Evolutionary conservation across 1,140 invertebrate species (phyloP).

Genomic region (Rhagoletis pomonella): DNA sequence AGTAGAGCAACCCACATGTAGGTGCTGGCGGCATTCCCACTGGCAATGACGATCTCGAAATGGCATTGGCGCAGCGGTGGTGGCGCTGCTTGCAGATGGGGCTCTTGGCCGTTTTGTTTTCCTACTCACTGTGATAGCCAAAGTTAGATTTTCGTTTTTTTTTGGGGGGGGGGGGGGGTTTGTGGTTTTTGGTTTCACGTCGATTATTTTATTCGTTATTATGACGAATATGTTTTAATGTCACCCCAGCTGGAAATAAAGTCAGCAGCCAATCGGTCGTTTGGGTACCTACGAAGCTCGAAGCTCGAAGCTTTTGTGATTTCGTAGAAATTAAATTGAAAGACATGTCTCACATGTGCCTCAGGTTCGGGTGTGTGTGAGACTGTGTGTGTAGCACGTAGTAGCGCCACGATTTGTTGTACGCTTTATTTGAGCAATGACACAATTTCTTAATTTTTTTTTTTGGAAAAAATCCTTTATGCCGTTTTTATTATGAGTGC

Average conservation of each 20-base stretch:
- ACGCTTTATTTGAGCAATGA: constrained; percentile 47
- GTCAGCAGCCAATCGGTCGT: neutral
- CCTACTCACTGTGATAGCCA: neutral
- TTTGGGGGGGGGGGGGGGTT: no score
- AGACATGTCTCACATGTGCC: constrained; percentile 11
- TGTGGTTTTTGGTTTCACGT: neutral
- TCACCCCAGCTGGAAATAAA: constrained; percentile 47
- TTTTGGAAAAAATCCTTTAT: constrained; percentile 29
- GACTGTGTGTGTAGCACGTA: neutral
- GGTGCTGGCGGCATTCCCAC: constrained; percentile 25
- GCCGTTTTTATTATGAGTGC: constrained; percentile 18
- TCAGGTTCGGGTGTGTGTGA: neutral
- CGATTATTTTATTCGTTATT: neutral
- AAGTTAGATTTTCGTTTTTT: neutral
- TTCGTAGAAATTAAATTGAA: constrained; percentile 29
- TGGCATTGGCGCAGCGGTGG: neutral
- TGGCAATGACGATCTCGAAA: no score
- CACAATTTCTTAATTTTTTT: neutral
- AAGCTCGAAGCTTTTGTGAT: neutral
- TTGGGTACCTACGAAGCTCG: no score
- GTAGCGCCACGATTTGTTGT: constrained; percentile 24
- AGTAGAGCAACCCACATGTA: neutral
- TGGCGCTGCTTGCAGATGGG: no score
- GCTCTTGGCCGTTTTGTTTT: neutral
- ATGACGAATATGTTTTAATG: constrained; percentile 52